phyloP scores from a whole-genome alignment of 2,113 vertebrate genomes.

The Gnathonemus longibarbis region DNA sequence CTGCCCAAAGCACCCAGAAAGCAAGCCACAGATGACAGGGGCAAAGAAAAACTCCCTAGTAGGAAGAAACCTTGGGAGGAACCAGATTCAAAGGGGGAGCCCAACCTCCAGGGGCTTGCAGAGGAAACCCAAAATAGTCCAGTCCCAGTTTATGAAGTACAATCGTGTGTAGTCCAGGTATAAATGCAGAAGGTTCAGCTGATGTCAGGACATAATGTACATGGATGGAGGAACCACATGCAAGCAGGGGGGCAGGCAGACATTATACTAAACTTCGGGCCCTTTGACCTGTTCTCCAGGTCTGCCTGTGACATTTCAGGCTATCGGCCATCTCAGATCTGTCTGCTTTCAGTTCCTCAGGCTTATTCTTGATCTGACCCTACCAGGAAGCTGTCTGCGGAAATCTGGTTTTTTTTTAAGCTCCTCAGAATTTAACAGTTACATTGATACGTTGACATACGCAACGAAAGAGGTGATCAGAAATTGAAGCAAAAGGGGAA shows the following conservation, averaged over 20 bases:
- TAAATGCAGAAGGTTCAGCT: neutral
- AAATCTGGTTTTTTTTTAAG: neutral
- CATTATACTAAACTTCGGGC: neutral
- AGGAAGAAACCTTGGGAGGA: neutral
- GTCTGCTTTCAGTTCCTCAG: conserved; percentile 12
- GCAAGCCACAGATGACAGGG: neutral
- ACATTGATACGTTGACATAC: neutral
- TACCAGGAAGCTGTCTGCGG: neutral
- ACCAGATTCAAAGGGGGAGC: neutral
- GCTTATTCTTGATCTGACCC: neutral
- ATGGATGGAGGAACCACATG: neutral
- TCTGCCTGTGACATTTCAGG: neutral
- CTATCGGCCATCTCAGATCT: neutral
- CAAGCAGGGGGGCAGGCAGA: neutral
- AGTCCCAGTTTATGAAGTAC: neutral
- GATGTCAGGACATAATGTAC: neutral
- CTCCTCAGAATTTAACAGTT: neutral
- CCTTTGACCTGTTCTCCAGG: neutral
- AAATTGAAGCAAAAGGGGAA: neutral
- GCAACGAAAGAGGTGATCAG: neutral
- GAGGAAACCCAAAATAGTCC: neutral
- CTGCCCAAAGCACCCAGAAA: neutral
- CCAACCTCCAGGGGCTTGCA: neutral
- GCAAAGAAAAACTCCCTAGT: neutral
- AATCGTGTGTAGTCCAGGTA: neutral